Base-by-base conservation (phyloP, 2,888 invertebrate species). In the Fragum fragum region DNA sequence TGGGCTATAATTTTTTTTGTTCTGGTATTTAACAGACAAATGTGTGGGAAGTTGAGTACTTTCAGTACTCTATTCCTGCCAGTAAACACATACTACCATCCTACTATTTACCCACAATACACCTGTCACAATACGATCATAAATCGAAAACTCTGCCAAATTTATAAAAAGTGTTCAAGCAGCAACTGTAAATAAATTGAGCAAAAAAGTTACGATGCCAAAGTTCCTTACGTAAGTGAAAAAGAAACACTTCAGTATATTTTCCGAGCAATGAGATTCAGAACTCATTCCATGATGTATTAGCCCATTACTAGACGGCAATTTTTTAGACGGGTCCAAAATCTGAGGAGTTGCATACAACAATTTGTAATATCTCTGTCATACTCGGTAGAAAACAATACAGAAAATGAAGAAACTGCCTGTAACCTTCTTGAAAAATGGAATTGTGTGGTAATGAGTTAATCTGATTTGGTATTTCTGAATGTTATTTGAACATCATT, bases 61-160 rank as follows among this genome's bases (percentile, higher is more conserved):
- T 36, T 36, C 9, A 9, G 32, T 36, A 36, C 32, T 6, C 9
- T 47, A 47, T 47, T 47, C 3, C 14, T 14, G 5, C n/a, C 47
- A 47, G 18, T 5, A 5, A 47, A 47, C 14, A n/a, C 47, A 47
- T 47, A 47, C 47, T 47, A 5, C 47, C 47, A 47, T 5, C n/a
- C 47, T 47, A 47, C 47, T 47, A 47, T 47, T 47, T 47, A 47
- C 47, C 47, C 47, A 47, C n/a, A 47, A 47, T 47, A 47, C 47
- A 47, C 47, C 47, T 47, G 47, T 47, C 47, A 47, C 47, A 47
- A 14, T 47, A 47, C 16, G 18, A 18, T 47, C 47, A 47, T 47
- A 47, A 47, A 47, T 47, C 47, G 47, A 47, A 47, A 47, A 18
- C 47, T 47, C 47, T 47, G 47, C 47, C 47, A 47, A 47, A 47